Evolutionary conservation across 1,140 invertebrate genomes (phyloP).

Genomic region (Oncopodura yosiiana): DNA sequence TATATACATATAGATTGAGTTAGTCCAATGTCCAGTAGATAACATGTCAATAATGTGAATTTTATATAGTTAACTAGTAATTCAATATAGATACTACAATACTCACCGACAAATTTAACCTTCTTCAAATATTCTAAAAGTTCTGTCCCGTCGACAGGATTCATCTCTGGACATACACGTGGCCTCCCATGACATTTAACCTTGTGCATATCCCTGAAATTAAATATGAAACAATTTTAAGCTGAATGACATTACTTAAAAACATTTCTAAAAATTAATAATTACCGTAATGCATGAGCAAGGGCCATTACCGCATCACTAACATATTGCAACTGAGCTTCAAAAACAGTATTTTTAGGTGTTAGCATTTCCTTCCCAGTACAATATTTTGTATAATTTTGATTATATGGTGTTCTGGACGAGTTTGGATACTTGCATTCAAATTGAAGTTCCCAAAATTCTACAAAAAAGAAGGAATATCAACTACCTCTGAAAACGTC

Average conservation of each 20-base stretch:
- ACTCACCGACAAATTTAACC: slow-evolving; percentile 71
- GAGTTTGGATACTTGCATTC: slow-evolving; percentile 69
- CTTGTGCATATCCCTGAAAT: slow-evolving; percentile 68
- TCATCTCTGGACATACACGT: slow-evolving; percentile 77
- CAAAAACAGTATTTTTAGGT: slow-evolving; percentile 66
- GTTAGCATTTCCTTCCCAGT: slow-evolving; percentile 57
- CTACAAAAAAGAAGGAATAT: slow-evolving; percentile 51
- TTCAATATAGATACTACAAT: too few relatives aligned
- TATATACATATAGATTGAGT: too few relatives aligned
- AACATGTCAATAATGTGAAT: too few relatives aligned
- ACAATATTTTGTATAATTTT: slow-evolving; percentile 56
- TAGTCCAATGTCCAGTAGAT: too few relatives aligned
- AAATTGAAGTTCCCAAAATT: slow-evolving; percentile 90
- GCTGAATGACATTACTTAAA: too few relatives aligned
- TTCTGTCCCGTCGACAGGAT: slow-evolving; percentile 71
- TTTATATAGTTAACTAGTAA: too few relatives aligned
- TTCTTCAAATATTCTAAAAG: slow-evolving; percentile 71
- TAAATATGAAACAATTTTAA: not conserved
- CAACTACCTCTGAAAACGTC: too few relatives aligned
- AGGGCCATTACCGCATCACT: slow-evolving; percentile 87
- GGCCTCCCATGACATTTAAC: slow-evolving; percentile 57
- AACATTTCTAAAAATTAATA: too few relatives aligned
- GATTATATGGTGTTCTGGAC: slow-evolving; percentile 67
- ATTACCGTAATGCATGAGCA: slow-evolving; percentile 73
- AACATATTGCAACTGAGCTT: slow-evolving; percentile 84